A percentile compares a stretch with the other conserved stretches of the same genome.
These are phyloP conservation scores for Ariopsis seemanni DNA, from an alignment of 2,113 vertebrate genomes.

Conservation along the genomic window DNA sequence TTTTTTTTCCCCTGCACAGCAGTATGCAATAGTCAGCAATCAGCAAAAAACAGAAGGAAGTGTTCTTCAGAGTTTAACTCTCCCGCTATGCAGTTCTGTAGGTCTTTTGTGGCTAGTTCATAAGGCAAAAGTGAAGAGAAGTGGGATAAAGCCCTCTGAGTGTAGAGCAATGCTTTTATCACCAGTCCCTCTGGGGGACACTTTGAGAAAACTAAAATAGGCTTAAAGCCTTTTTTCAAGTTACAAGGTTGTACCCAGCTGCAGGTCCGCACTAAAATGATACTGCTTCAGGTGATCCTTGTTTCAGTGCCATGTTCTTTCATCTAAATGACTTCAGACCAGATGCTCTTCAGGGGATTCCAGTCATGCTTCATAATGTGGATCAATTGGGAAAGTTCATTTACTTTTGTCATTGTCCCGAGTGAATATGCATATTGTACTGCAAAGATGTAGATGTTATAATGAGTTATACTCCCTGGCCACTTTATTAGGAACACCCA, in stretches of 20 bases:
- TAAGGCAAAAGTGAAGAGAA: not conserved
- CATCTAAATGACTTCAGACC: constrained; percentile 24
- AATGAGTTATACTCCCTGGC: no score
- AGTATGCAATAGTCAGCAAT: not conserved
- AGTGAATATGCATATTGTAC: not conserved
- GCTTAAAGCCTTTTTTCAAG: constrained; percentile 6
- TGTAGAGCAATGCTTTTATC: constrained; percentile 17
- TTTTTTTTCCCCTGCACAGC: not conserved
- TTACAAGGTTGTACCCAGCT: constrained; percentile 5
- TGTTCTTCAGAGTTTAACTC: not conserved
- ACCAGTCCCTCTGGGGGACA: constrained; percentile 1
- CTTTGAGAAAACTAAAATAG: constrained; percentile 7
- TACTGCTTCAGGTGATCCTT: constrained; percentile 9
- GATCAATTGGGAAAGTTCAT: constrained; percentile 13
- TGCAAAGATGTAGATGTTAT: not conserved
- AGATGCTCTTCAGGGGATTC: constrained; percentile 20
- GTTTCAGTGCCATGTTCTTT: constrained; percentile 13
- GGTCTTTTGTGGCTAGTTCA: constrained; percentile 9
- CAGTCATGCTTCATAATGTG: constrained; percentile 27
- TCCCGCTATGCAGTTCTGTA: not conserved
- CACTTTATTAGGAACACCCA: no score
- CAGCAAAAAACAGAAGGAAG: not conserved
- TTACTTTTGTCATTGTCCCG: not conserved
- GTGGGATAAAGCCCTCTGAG: not conserved
- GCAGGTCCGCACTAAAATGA: not conserved